A percentile compares a stretch with the other conserved stretches of the same genome.
Evolutionary conservation across 1,140 invertebrate species (phyloP).

Genomic region (Cataglyphis hispanica): DNA sequence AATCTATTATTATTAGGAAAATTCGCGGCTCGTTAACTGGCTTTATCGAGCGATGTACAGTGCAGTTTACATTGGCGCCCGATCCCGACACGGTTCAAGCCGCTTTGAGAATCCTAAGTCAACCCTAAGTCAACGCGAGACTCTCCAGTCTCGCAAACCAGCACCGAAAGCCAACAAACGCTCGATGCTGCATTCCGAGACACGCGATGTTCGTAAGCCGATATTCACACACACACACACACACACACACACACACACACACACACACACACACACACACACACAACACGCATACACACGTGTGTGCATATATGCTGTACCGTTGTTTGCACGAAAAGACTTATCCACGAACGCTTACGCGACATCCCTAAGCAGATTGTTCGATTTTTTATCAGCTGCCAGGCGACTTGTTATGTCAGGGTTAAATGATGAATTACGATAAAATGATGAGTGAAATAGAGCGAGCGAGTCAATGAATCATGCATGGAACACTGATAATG

Average conservation of each 20-base stretch:
- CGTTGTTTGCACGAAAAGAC: constrained; percentile 26
- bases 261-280: background rate
- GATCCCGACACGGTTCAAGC: constrained; percentile 68
- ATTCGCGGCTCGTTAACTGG: constrained; percentile 62
- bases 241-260: background rate
- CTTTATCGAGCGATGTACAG: constrained; percentile 56
- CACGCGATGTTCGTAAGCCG: constrained; percentile 41
- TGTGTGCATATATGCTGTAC: background rate
- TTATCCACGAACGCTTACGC: background rate
- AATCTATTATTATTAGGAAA: constrained; percentile 64
- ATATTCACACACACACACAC: background rate
- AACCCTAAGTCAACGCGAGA: constrained; percentile 71
- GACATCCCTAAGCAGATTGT: constrained; percentile 17
- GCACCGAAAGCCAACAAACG: constrained; percentile 31
- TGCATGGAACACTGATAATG: background rate
- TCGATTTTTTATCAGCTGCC: constrained; percentile 30
- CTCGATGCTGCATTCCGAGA: constrained; percentile 19
- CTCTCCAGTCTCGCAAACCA: constrained; percentile 53
- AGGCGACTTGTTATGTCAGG: background rate
- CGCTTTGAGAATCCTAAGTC: constrained; percentile 70
- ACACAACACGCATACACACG: background rate
- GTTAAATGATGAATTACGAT: constrained; percentile 34
- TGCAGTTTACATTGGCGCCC: constrained; percentile 71
- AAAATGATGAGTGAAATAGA: constrained; percentile 15
- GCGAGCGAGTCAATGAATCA: background rate